Conservation (phyloP, 1,140 invertebrate genomes). For the Latrodectus geometricus region DNA sequence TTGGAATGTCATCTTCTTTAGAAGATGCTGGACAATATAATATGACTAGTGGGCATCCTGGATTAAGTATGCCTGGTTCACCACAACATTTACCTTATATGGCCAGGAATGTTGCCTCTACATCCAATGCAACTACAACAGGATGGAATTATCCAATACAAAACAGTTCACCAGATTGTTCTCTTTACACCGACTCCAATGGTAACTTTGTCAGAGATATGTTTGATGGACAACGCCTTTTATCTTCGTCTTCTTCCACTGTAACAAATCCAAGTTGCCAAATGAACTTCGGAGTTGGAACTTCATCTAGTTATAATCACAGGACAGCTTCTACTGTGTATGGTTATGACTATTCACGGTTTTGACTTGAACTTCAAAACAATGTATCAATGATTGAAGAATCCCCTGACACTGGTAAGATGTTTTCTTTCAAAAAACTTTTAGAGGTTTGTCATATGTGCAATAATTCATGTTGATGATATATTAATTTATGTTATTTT, state of each 20-base stretch:
- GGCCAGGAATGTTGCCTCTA: constrained; percentile 17
- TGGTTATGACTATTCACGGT: constrained; percentile 54
- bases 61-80: constrained; percentile 27
- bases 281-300: constrained; percentile 52
- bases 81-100: constrained; percentile 47
- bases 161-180: constrained; percentile 43
- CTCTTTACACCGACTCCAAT: constrained; percentile 50
- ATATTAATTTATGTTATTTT: too few relatives aligned
- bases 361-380: constrained; percentile 36
- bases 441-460: neutral
- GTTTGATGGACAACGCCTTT: constrained; percentile 48
- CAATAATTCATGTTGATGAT: neutral
- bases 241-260: constrained; percentile 16
- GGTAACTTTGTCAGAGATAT: constrained; percentile 56
- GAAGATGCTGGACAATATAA: constrained; percentile 42
- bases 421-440: constrained; percentile 8
- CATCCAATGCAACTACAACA: constrained; percentile 2
- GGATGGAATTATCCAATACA: constrained; percentile 53
- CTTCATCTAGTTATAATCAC: constrained; percentile 26
- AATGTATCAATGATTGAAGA: constrained; percentile 10
- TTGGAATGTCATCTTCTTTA: neutral
- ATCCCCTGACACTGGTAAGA: constrained; percentile 50
- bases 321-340: constrained; percentile 52
- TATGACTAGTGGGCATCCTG: neutral
- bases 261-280: constrained; percentile 56